Evolutionary conservation across 2,888 invertebrate species (phyloP).

Genomic region (Laspeyria flexula): DNA sequence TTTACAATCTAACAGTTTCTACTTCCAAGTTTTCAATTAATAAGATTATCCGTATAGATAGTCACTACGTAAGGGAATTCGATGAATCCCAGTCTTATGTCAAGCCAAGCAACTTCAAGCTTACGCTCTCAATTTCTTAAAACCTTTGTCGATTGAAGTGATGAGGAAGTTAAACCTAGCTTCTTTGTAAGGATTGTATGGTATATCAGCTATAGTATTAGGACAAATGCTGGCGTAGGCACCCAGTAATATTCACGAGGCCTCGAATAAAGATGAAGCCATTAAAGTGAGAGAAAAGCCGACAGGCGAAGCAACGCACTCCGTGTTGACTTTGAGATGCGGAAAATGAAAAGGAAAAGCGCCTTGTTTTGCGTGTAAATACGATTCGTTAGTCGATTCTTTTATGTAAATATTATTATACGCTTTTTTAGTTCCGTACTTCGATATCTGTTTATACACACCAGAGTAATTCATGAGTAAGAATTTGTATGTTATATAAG

Average conservation of each 20-base stretch:
- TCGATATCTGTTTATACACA: conserved; percentile 27
- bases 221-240: conserved; percentile 41
- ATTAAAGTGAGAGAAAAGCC: conserved; percentile 54
- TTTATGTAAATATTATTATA: conserved; percentile 62
- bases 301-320: conserved; percentile 52
- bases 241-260: conserved; percentile 51
- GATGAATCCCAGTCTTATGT: not conserved
- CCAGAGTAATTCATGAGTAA: conserved; percentile 8
- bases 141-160: not conserved
- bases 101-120: not conserved
- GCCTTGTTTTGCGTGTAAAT: conserved; percentile 56
- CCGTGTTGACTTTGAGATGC: conserved; percentile 59
- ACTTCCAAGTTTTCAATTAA: conserved; percentile 22
- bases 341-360: conserved; percentile 58
- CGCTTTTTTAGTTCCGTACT: conserved; percentile 32
- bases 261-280: conserved; percentile 61
- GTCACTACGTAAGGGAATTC: not conserved
- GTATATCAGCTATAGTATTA: conserved; percentile 33
- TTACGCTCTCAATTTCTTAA: conserved; percentile 4
- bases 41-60: conserved; percentile 20
- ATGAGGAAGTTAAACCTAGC: conserved; percentile 10
- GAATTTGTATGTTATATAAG: conserved; percentile 10
- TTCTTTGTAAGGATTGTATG: conserved; percentile 20
- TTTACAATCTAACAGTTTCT: not conserved
- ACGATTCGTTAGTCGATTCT: conserved; percentile 62